Base-by-base conservation (phyloP, 2,888 invertebrate species). In the Hoplodrina ambigua region DNA sequence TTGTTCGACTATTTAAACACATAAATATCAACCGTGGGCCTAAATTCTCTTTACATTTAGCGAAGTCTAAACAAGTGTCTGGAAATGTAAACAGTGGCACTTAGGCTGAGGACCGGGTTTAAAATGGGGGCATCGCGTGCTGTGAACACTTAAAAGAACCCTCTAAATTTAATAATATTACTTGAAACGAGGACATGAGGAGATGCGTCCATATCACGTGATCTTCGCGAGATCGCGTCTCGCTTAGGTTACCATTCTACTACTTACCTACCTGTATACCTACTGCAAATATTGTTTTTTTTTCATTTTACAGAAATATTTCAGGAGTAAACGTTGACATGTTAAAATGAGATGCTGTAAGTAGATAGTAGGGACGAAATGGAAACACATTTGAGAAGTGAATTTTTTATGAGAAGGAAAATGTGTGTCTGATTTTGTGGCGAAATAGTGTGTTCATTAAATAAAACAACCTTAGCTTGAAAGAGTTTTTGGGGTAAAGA, bases 81-180 rank as follows among this genome's bases (percentile, higher is more conserved):
- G 50, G 63, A 82, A 67, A 67, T 55, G 59, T 80, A 72, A 74
- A 80, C 66, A 80, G 62, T 53, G 68, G 56, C 73, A 75, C 59
- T 72, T 72, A 60, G 60, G 37, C 30, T 61, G 53, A 70, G 70
- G 55, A 65, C 64, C 17, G 50, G 53, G 71, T 78, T 78, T 73
- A 66, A 84, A 84, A 85, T 67, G 81, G 54, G 79, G 70, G 56
- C 69, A 81, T 83, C 70, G 81, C 83, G 81, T 83, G 83, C 50
- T 59, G 20, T 37, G 41, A 64, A 57, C 33, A 72, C 58, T 72
- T 79, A 62, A 64, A 60, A 62, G 65, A 67, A 64, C 57, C 73
- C 71, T 78, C 73, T 68, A 74, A 83, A 83, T 72, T 78, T 74
- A 72, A 83, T 72, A 79, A 79, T 79, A 76, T 67, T 63, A 62